Evolutionary conservation across 1,140 invertebrate genomes (phyloP), one percentile per base, ranked within the genome.

Genomic region (Dendrolimus kikuchii): DNA sequence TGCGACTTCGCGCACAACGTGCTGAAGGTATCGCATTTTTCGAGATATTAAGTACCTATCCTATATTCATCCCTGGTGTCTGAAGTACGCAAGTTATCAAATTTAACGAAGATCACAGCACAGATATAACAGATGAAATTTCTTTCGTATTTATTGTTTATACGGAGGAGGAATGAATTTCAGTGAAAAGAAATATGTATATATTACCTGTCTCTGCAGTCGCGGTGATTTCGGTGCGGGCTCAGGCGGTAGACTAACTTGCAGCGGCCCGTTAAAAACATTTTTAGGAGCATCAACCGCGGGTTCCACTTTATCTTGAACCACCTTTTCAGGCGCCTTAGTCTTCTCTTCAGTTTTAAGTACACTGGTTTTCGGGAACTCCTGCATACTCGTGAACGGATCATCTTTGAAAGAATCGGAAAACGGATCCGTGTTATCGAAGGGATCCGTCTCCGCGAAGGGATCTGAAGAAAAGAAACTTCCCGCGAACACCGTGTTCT

Each of bases 381-480:
- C 82, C 63, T 75, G 74, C 77, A 83, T 68, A 50, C 68, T 81
- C 57, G 78, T 81, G 62, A 93, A 93, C 6, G 92, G 92, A 72
- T 93, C 92, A 49, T 87, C 86, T 51, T 85, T 80, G 60, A 85
- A 80, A 38, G 85, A 80, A 53, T 91, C 90, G 9, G 88, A 89
- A 73, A 92, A 92, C 5, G 91, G 91, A 74, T 92, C 91, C 38
- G 88, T 87, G 68, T 89, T 90, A 63, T 91, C 90, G 72, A 92
- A 92, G 5, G 91, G 91, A 88, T 93, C 92, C n/a, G 89, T 90
- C 73, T 93, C 90, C 40, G 89, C 91, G 76, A 93, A 93, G 8
- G 92, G 92, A 83, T 93, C 92, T 50, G 89, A 86, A 53, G 88
- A 74, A 68, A 87, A 88, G 57, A 87, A 71, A 51, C 66, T 70